phyloP scores from a whole-genome alignment of 2,113 vertebrate genomes.

The Phyllostomus discolor region DNA sequence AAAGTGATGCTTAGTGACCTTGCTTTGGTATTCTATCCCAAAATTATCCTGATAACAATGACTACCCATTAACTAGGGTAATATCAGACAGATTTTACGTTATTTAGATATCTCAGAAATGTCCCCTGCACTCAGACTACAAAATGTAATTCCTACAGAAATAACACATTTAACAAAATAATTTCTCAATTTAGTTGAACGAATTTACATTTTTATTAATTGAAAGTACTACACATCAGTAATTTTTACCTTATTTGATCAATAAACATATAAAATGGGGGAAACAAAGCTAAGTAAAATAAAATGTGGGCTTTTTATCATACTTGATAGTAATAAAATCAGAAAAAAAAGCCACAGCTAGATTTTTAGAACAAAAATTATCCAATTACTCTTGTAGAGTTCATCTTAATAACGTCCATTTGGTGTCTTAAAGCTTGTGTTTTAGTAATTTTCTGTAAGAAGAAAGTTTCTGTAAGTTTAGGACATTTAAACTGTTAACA shows the following conservation, averaged over 20 bases:
- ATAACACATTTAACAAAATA: not conserved
- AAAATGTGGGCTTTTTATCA: not conserved
- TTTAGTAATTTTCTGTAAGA: not conserved
- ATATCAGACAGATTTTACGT: not conserved
- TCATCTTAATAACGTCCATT: not conserved
- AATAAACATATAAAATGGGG: not conserved
- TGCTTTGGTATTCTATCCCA: not conserved
- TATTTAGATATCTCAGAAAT: not conserved
- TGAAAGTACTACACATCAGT: not conserved
- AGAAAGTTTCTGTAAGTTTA: not conserved
- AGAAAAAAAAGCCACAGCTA: not conserved
- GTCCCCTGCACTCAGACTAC: not conserved
- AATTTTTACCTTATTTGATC: not conserved
- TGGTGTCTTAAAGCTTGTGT: not conserved
- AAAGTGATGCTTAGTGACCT: not conserved
- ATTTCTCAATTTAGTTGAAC: not conserved
- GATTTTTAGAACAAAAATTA: not conserved
- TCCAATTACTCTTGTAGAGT: not conserved
- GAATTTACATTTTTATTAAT: not conserved
- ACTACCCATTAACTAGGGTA: not conserved
- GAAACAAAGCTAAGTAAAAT: not conserved
- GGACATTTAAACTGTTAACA: not conserved
- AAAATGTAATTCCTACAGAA: not conserved
- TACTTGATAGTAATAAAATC: not conserved
- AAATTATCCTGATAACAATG: not conserved